These are phyloP conservation scores for Listronotus oregonensis DNA, from an alignment of 1,140 invertebrate genomes.

Conservation along the genomic window DNA sequence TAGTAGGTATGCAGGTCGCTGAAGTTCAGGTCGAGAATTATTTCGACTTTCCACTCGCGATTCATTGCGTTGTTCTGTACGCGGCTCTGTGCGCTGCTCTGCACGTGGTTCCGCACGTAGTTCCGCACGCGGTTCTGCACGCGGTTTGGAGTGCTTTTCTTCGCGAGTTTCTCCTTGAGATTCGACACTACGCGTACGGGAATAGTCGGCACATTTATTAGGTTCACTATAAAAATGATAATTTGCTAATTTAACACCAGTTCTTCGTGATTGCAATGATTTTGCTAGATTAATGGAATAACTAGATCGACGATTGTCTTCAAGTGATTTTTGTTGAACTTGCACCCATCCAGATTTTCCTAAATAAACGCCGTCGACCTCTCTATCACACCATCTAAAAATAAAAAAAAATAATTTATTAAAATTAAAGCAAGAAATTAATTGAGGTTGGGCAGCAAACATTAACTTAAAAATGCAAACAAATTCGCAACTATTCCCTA, in stretches of 20 bases:
- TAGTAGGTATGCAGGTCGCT: conserved; percentile 45
- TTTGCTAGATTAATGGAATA: conserved; percentile 54
- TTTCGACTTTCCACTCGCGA: neutral
- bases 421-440: too few species aligned
- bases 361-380: conserved; percentile 65
- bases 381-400: conserved; percentile 62
- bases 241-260: conserved; percentile 61
- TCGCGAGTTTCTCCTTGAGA: conserved; percentile 2
- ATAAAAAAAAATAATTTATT: neutral
- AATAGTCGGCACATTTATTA: conserved; percentile 51
- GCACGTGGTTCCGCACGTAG: neutral
- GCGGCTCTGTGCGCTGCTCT: neutral
- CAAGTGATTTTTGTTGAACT: conserved; percentile 63
- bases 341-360: conserved; percentile 66
- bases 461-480: too few species aligned
- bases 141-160: conserved; percentile 1
- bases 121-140: conserved; percentile 13
- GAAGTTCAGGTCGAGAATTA: conserved; percentile 37
- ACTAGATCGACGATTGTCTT: conserved; percentile 59
- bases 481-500: too few species aligned
- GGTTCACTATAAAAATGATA: conserved; percentile 65
- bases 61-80: neutral
- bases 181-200: conserved; percentile 23
- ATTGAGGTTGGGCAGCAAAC: too few species aligned
- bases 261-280: conserved; percentile 53